Base-by-base conservation (phyloP, 2,113 vertebrate genomes). In the Megaleporinus macrocephalus region DNA sequence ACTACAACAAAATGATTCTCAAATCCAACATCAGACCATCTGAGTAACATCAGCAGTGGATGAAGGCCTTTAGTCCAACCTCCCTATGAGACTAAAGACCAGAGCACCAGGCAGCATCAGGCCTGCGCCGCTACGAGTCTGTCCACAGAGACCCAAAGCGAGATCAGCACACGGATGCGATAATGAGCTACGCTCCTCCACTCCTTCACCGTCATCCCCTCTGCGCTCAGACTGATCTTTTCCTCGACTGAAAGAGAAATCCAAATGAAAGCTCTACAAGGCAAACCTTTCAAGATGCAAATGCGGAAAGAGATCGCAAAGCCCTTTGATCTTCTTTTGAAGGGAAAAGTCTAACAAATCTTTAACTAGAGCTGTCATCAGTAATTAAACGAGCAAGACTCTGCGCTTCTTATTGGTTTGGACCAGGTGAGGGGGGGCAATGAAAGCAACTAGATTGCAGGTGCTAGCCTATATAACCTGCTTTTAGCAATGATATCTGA, bases 161-260 rank as follows among this genome's bases (percentile, higher is more conserved):
- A 27, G 26, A 27, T 14, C 61, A 13, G 15, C 59, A 62, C 59
- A 26, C 24, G 27, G 61, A 63, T 1, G 26, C 61, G 15, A 63
- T 63, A 29, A 29, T 18, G 63, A 68, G 29, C 16, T 12, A 36
- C 30, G 65, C 20, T 22, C 16, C 30, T 65, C 27, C 29, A n/a
- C 62, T 16, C 62, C 12, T 30, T 30, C 62, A 26, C 62, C 7
- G 4, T 10, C 16, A 29, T 10, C 15, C 65, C 65, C 62, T 30
- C 27, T 18, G 62, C 15, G 62, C 62, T 18, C 27, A 18, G 27
- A 30, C 62, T 65, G 29, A 29, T 65, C 62, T 65, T 27, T 55
- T 68, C 65, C 65, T 68, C 65, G 20, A 36, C 65, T 33, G 16
- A 68, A 68, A 68, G 65, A 68, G 65, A 36, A 68, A 68, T 68